A percentile compares a stretch with the other conserved stretches of the same genome.
phyloP scores from a whole-genome alignment of 2,113 vertebrate species.

The Marmota flaviventris region DNA sequence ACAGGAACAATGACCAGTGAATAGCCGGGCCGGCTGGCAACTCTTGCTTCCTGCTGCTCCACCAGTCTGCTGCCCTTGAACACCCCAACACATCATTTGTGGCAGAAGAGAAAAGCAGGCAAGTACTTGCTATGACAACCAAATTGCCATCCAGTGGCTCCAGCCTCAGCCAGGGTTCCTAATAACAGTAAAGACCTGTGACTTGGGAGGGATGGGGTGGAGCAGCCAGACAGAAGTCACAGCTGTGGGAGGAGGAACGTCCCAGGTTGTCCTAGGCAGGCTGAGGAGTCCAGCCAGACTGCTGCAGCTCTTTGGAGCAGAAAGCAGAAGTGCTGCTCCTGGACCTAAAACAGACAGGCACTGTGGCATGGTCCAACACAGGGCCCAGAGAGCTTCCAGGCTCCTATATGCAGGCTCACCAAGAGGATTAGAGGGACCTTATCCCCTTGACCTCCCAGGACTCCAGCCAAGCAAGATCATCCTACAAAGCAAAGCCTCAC shows the following conservation, averaged over 20 bases:
- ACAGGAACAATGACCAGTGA: background rate
- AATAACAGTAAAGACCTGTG: background rate
- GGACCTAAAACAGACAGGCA: background rate
- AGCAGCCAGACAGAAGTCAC: background rate
- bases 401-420: background rate
- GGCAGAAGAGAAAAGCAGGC: background rate
- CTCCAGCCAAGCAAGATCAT: background rate
- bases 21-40: background rate
- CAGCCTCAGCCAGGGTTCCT: background rate
- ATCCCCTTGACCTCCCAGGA: background rate
- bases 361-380: background rate
- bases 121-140: constrained; percentile 17
- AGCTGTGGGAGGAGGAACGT: background rate
- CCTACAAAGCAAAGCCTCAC: background rate
- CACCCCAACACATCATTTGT: background rate
- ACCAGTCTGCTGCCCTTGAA: background rate
- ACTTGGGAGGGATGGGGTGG: background rate
- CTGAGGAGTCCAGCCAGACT: background rate
- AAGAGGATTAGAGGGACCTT: background rate
- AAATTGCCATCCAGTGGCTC: background rate
- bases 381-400: background rate
- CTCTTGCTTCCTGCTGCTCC: background rate
- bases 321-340: background rate
- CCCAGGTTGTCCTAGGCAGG: background rate
- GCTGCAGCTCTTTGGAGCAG: background rate